Evolutionary conservation across 2,113 vertebrate species (phyloP), one percentile per base, ranked within the genome.

Genomic region (Equus przewalskii): DNA sequence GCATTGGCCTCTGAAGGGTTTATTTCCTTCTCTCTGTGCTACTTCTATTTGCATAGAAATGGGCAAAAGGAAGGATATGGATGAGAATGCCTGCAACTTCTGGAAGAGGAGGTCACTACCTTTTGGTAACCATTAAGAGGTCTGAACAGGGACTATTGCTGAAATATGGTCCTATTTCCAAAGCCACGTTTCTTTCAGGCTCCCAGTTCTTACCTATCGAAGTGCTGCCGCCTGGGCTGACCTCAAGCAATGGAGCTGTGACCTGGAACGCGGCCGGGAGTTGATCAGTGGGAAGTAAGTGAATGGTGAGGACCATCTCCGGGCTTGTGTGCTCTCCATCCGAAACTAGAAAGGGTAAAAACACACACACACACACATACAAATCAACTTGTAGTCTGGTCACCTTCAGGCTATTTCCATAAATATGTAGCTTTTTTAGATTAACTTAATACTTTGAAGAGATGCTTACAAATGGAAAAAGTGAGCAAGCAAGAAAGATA

Each of bases 241-340:
- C 99, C 98, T 99, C 98, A 90, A 99, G 98, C 97, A 99, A 95
- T 0, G 99, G 99, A 96, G 99, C 99, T 6, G 99, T 92, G 41
- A 99, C 99, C 98, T 99, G 99, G 97, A 99, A 99, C 12, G 98
- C 98, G 0, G 99, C 99, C 9, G 99, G 99, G 88, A 99, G 99
- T 97, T 98, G 99, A 83, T 99, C 99, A 0, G 98, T 98, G 0
- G 99, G 98, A 82, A 99, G 98, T 89, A 99, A 96, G 97, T 99
- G 99, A 91, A 99, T 98, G 89, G 99, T 99, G 96, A 99, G 99
- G 94, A 98, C 99, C 99, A 99, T 98, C 98, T 99, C 99, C 0
- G 99, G 99, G 51, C 99, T 99, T 0, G 98, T 99, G 98, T 99
- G 98, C 4, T 99, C 99, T 24, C 99, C 99, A 64, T 99, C 99